Conservation (phyloP, 2,113 vertebrate species). For the Scomber scombrus region DNA sequence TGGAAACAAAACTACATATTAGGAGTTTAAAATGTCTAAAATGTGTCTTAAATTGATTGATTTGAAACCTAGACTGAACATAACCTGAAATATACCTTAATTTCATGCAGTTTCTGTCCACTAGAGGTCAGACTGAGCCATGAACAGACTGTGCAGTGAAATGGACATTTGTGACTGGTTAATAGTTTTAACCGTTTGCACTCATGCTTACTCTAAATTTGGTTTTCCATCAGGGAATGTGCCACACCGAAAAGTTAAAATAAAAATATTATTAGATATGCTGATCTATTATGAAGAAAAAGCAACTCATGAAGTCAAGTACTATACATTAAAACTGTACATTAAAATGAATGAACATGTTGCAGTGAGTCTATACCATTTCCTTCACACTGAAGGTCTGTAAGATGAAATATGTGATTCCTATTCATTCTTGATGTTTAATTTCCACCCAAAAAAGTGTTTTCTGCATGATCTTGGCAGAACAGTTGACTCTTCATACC, state of each 20-base stretch:
- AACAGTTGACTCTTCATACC: neutral
- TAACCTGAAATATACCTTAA: neutral
- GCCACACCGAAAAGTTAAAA: no score
- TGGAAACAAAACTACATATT: neutral
- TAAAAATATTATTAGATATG: no score
- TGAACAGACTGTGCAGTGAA: conserved; percentile 38
- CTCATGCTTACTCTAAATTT: neutral
- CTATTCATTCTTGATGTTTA: neutral
- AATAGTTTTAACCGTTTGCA: neutral
- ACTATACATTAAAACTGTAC: neutral
- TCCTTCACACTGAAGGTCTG: neutral
- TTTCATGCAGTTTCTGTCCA: conserved; percentile 48
- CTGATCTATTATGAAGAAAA: no score
- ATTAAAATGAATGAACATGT: neutral
- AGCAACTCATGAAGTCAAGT: neutral
- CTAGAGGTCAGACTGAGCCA: conserved; percentile 75
- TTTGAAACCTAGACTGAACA: neutral
- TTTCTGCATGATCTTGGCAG: no score
- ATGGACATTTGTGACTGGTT: conserved; percentile 15
- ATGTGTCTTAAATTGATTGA: neutral
- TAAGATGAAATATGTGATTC: neutral
- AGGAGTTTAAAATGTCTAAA: neutral
- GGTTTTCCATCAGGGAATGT: neutral
- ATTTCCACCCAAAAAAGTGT: neutral
- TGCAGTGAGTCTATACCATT: neutral